phyloP scores from a whole-genome alignment of 2,888 invertebrate genomes.

The Campoletis raptor region DNA sequence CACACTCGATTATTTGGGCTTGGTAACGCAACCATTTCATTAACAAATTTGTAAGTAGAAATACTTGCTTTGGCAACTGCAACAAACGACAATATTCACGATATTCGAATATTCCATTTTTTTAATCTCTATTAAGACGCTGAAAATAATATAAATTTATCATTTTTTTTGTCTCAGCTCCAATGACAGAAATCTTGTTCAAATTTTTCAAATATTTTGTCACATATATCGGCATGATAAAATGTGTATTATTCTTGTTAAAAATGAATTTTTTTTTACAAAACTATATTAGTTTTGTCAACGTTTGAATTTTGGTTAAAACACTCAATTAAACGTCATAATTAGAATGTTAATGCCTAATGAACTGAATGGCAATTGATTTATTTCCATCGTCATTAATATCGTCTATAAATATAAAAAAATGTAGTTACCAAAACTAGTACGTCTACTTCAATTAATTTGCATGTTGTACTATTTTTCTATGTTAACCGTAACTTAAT shows the following conservation, averaged over 20 bases:
- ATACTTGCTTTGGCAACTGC: background rate
- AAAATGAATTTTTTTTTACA: too few species aligned
- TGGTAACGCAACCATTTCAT: background rate
- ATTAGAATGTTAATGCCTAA: background rate
- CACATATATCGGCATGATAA: background rate
- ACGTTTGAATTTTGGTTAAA: background rate
- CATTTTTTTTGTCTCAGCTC: background rate
- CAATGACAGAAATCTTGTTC: background rate
- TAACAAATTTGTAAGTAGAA: background rate
- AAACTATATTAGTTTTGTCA: background rate
- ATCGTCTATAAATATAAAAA: background rate
- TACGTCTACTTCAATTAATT: background rate
- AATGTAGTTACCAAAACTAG: background rate
- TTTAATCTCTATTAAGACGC: background rate
- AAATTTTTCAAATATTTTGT: background rate
- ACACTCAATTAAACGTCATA: background rate
- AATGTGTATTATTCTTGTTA: background rate
- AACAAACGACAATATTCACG: background rate
- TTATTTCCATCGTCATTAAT: background rate
- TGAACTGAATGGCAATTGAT: background rate
- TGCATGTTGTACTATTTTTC: slow-evolving; percentile 8
- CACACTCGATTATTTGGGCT: background rate
- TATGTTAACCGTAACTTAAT: background rate
- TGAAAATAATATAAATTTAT: too few species aligned
- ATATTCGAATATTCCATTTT: background rate